Conservation (phyloP, 1,140 invertebrate genomes). For the Homarus americanus region DNA sequence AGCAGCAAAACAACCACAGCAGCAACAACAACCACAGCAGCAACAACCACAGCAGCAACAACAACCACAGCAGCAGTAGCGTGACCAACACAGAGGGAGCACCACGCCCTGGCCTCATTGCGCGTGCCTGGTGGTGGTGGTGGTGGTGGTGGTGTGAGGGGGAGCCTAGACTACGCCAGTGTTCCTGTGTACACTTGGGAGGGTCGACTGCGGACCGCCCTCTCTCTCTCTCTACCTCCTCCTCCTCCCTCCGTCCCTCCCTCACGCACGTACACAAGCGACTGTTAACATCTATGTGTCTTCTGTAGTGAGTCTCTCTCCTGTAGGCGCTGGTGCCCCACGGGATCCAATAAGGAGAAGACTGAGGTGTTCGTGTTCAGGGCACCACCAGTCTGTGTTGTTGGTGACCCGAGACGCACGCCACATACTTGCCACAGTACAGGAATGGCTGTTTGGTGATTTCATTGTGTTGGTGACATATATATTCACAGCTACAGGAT, state of each 20-base stretch:
- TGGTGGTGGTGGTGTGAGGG: not conserved
- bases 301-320: too few relatives aligned
- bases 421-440: too few relatives aligned
- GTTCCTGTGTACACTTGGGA: not conserved
- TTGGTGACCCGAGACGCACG: too few relatives aligned
- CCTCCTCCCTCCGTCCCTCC: not conserved
- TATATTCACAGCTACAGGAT: too few relatives aligned
- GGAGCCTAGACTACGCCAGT: not conserved
- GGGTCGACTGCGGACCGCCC: not conserved
- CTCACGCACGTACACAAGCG: not conserved
- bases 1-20: not conserved
- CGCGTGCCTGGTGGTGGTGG: not conserved
- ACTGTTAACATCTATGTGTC: too few relatives aligned
- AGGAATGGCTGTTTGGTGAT: too few relatives aligned
- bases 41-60: not conserved
- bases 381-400: too few relatives aligned
- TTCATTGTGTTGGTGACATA: too few relatives aligned
- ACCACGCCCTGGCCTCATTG: constrained; percentile 3
- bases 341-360: too few relatives aligned
- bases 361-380: too few relatives aligned
- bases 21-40: too few relatives aligned
- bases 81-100: not conserved
- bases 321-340: too few relatives aligned
- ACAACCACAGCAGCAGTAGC: not conserved
- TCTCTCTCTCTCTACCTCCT: not conserved